Base-by-base conservation (phyloP, 2,113 vertebrate genomes). In the Alosa alosa region DNA sequence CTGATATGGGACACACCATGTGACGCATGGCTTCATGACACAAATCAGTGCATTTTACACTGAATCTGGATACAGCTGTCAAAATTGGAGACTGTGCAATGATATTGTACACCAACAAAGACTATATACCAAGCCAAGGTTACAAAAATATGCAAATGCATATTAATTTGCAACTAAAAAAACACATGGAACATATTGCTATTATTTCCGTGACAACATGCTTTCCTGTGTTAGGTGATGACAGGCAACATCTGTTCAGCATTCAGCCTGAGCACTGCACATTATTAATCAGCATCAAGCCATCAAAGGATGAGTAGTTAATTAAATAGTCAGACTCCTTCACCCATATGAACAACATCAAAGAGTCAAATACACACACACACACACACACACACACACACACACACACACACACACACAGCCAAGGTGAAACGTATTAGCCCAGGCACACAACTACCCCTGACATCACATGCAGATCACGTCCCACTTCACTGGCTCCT, bases 181-280 rank as follows among this genome's bases (percentile, higher is more conserved):
- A 75, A 36, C 68, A 75, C 68, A 75, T 75, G 68, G 68, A 75
- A 75, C 25, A 75, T 25, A 36, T 36, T 75, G 36, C 68, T 75
- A 15, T 75, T 36, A 75, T 39, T 75, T 75, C 68, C 68, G 31
- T 75, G 68, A 75, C 68, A 39, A 75, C 25, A 75, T 75, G 68
- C 31, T 75, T 75, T 25, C n/a, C 36, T 75, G 25, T 36, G n/a
- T 25, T 36, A 10, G n/a, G 68, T 75, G 68, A 46, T 11, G 57
- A 78, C 45, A 55, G 36, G 22, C 47, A 7, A 41, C 72, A 41
- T 81, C 84, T 55, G 68, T 49, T 50, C 10, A 81, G 1, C 25
- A 39, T 49, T 13, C 75, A 22, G 84, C 39, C 49, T n/a, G 44
- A 49, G 46, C 64, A 75, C 44, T 81, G 39, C 84, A 85, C 46